Percentiles rank a stretch among this genome's conserved stretches.
Evolutionary conservation across 2,113 vertebrate genomes (phyloP).

Genomic region (Neotragus pygmaeus): DNA sequence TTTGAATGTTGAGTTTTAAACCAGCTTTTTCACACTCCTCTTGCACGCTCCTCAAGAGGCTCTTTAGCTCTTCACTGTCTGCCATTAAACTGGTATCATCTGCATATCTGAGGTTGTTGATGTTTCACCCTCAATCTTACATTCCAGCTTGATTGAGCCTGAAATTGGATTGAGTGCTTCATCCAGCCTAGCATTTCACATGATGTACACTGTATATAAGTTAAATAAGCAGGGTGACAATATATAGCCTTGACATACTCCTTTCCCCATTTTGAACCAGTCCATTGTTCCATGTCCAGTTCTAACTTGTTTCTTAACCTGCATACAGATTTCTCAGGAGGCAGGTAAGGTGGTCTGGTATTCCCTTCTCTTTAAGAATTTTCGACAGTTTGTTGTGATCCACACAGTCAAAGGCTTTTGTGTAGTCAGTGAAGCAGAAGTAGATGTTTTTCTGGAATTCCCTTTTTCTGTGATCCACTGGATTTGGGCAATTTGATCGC

Average conservation of each 20-base stretch:
- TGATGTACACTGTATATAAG: neutral
- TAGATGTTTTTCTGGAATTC: too few relatives aligned
- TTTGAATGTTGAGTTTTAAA: neutral
- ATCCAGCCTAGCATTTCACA: neutral
- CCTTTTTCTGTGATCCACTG: too few relatives aligned
- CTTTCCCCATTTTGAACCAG: neutral
- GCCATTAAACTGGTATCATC: neutral
- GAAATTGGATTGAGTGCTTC: neutral
- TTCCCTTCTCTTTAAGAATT: neutral
- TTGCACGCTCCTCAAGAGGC: neutral
- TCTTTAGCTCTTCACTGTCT: neutral
- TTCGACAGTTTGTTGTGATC: neutral
- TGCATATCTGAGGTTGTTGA: neutral
- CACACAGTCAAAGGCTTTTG: neutral
- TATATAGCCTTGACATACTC: neutral
- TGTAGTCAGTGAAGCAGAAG: neutral
- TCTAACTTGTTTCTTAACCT: neutral
- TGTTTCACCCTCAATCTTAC: neutral
- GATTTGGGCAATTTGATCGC: too few relatives aligned
- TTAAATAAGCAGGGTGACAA: neutral
- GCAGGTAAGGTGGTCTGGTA: neutral
- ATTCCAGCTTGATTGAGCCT: neutral
- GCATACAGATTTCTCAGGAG: neutral
- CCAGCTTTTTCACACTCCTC: neutral
- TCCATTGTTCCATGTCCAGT: neutral